Evolutionary conservation across 2,113 vertebrate species (phyloP), one percentile per base, ranked within the genome.

Genomic region (Tauraco erythrolophus): DNA sequence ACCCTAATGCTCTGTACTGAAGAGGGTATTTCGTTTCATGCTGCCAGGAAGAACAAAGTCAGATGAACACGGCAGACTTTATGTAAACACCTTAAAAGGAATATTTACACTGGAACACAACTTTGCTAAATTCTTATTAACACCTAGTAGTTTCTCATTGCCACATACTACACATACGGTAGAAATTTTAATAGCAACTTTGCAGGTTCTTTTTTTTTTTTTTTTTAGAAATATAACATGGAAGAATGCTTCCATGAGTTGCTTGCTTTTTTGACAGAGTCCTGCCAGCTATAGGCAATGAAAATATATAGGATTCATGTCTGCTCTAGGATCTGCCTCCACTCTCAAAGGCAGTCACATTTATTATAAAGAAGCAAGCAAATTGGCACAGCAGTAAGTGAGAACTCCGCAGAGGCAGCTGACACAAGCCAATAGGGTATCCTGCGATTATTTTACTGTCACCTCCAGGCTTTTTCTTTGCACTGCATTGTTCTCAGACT

Each of bases 91-190:
- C n/a, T 84, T 48, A 61, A 92, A 96, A 89, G 64, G 46, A 91
- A 76, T 46, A 79, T n/a, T 92, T 91, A 84, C 35, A 61, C 68
- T 79, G 62, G 72, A 94, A 85, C 25, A 70, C 48, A 69, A 64
- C 61, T 96, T 96, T 4, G 7, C 48, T 91, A 68, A 83, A 94
- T 82, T 96, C 83, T 61, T 65, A 89, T 6, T 65, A 91, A 91
- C 84, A 94, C 78, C 27, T 15, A 54, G 24, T 62, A 93, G 78
- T 37, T 80, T 92, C 39, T 92, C 15, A 4, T n/a, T 86, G 92
- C 57, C 53, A 81, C 61, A 87, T 77, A 93, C 60, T 72, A 94
- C 58, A 70, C 45, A 66, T 19, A 75, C 22, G 86, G 43, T 74
- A 92, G 77, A 66, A 61, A 51, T 64, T 64, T 84, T 75, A 83